These are phyloP conservation scores for Litoditis marina DNA, from an alignment of 2,888 invertebrate species.

Conservation along the genomic window DNA sequence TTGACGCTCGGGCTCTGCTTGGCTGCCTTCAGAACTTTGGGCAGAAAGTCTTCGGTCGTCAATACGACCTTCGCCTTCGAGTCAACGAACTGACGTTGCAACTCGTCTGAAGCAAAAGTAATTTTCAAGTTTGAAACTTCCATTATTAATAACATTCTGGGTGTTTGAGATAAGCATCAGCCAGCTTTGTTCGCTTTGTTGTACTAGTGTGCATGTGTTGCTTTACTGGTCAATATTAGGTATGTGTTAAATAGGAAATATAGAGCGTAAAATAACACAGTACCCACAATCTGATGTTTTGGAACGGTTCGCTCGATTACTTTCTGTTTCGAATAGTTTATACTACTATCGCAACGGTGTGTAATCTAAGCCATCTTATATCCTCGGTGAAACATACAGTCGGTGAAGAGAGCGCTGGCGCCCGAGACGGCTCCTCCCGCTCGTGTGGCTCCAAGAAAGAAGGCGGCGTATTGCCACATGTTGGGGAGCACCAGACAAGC, in stretches of 20 bases:
- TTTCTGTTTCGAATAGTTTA: no score
- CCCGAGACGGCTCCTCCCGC: constrained; percentile 43
- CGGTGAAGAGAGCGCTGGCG: constrained; percentile 50
- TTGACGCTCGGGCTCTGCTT: constrained; percentile 37
- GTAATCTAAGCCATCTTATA: no score
- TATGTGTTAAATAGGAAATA: no score
- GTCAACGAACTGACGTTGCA: constrained; percentile 51
- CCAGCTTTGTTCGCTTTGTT: no score
- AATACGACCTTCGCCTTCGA: constrained; percentile 47
- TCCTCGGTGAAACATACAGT: constrained; percentile 28
- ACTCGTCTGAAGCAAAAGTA: constrained; percentile 43
- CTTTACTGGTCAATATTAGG: no score
- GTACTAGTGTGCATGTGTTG: no score
- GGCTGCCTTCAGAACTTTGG: constrained; percentile 45
- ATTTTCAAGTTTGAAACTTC: background rate
- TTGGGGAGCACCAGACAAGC: constrained; percentile 40
- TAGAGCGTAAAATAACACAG: no score
- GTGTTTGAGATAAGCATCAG: background rate
- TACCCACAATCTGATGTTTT: no score
- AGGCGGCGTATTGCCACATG: constrained; percentile 35
- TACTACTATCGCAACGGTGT: no score
- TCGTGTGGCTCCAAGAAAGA: constrained; percentile 38
- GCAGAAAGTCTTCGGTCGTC: constrained; percentile 40
- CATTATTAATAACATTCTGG: background rate
- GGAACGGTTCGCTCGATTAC: no score